Evolutionary conservation across 1,140 invertebrate species (phyloP), one percentile per base, ranked within the genome.

Genomic region (Camponotus pennsylvanicus): DNA sequence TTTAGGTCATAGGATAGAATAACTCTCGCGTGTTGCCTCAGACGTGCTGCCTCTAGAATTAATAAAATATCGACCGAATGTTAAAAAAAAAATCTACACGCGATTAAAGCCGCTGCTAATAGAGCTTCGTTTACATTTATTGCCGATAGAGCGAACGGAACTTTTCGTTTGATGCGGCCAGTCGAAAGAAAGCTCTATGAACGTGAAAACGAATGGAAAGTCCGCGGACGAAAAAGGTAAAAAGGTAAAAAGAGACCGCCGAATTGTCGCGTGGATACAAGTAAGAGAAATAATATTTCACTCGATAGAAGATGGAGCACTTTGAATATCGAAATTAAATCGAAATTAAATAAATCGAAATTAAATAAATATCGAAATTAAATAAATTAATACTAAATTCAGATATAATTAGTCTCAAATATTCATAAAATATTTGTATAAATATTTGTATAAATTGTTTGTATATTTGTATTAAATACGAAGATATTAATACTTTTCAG

Each of bases 31-130:
- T 83, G 79, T 55, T 40, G 55, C 67, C 13, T 13, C 40, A 57
- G 63, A 85, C 73, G 61, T 85, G 18, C 61, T 27, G 27, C 27
- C 27, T 27, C 27, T 27, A 27, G 49, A 45, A 85, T 85, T 85
- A 85, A 85, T 85, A 85, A 85, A 85, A 85, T 64, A 78, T 85
- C 73, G 61, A 85, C 32, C 73, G 34, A 40, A 73, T 61, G 73
- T 77, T 52, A 64, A 45, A 45, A 45, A 45, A 52, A 52, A 6
- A 18, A 85, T 18, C 42, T 32, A 45, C 21, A 73, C 73, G 55
- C 82, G 73, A 85, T 85, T 85, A 85, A 85, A 66, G 34, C 34
- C 34, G 42, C 67, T 8, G 40, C 27, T 82, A 80, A 71, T 67
- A 37, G 49, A 80, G 64, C 55, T 82, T 73, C 59, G 59, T 77